These are phyloP conservation scores for Hypanus sabinus DNA, from an alignment of 2,113 vertebrate genomes.

Conservation along the genomic window DNA sequence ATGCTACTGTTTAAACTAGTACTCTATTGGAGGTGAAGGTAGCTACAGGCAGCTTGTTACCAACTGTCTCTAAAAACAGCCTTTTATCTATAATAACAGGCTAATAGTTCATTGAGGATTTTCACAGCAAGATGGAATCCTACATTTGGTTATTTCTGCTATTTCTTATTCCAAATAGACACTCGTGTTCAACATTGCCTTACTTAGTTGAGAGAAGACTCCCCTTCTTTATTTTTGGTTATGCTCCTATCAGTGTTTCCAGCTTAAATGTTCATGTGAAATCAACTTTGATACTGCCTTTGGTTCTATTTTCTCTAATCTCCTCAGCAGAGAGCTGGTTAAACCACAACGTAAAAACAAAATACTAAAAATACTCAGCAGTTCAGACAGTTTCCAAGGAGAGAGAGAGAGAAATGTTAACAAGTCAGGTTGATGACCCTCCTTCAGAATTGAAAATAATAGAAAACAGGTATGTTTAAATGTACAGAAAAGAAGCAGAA, in stretches of 20 bases:
- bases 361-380: too few species aligned
- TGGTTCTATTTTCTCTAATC: neutral
- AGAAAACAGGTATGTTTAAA: too few species aligned
- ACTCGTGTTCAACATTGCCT: neutral
- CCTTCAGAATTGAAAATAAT: too few species aligned
- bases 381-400: too few species aligned
- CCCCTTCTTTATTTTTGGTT: neutral
- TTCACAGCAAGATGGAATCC: neutral
- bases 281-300: neutral
- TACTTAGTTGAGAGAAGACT: neutral
- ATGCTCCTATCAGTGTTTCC: neutral
- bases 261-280: neutral
- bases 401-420: too few species aligned
- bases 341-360: too few species aligned
- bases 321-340: neutral
- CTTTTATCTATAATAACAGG: neutral
- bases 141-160: neutral
- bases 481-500: too few species aligned
- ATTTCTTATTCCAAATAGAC: neutral
- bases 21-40: neutral
- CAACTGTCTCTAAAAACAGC: neutral
- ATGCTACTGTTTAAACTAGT: neutral
- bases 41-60: neutral
- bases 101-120: neutral
- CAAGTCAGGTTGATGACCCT: too few species aligned